phyloP scores from a whole-genome alignment of 2,888 invertebrate genomes.

The Anarsia innoxiella region DNA sequence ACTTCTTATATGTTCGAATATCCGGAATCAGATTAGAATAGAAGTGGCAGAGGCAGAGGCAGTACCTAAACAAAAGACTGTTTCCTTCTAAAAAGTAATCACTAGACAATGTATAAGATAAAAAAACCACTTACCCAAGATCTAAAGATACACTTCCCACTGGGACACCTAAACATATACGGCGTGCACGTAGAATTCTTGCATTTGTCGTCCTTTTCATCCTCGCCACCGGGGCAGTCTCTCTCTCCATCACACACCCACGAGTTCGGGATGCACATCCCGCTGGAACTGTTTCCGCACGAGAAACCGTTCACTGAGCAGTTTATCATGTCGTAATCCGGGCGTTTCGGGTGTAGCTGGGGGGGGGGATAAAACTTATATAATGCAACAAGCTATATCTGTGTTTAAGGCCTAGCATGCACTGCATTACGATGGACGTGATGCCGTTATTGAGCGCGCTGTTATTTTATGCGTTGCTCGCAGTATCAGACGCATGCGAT shows the following conservation, averaged over 20 bases:
- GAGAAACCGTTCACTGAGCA: conserved; percentile 48
- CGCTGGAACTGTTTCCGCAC: conserved; percentile 48
- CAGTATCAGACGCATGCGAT: too few relatives aligned
- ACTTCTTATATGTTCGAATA: too few relatives aligned
- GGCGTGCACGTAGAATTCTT: conserved; percentile 79
- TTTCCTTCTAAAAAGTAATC: background rate
- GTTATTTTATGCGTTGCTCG: too few relatives aligned
- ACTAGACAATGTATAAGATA: too few relatives aligned
- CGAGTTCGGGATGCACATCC: conserved; percentile 81
- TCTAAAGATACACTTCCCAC: conserved; percentile 71
- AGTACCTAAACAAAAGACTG: background rate
- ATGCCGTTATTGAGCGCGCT: too few relatives aligned
- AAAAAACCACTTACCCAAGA: conserved; percentile 76
- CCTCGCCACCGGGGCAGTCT: conserved; percentile 85
- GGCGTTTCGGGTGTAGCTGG: too few relatives aligned
- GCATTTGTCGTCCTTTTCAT: conserved; percentile 80
- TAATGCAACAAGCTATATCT: too few relatives aligned
- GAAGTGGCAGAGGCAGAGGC: background rate
- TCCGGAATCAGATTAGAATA: too few relatives aligned
- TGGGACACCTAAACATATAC: conserved; percentile 81
- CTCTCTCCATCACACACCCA: conserved; percentile 88
- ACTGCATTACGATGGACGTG: too few relatives aligned
- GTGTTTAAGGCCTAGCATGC: too few relatives aligned
- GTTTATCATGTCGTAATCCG: too few relatives aligned
- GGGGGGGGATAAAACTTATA: too few relatives aligned